These are phyloP conservation scores for Apis florea DNA, from an alignment of 1,140 invertebrate species.

Conservation along the genomic window DNA sequence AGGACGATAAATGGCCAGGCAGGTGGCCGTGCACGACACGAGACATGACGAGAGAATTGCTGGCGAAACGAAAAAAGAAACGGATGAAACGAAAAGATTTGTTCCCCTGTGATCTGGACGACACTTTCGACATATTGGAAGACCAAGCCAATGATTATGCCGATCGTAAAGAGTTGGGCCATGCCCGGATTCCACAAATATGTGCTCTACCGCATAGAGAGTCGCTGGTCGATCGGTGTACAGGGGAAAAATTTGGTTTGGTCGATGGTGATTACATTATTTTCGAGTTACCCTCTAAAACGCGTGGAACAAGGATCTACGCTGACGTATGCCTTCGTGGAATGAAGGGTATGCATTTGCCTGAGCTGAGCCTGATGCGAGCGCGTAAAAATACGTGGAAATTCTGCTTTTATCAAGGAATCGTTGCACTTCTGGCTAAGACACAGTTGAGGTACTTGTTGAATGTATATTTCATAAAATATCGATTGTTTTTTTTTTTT, in stretches of 20 bases:
- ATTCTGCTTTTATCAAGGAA: slow-evolving; percentile 73
- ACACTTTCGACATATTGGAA: neutral
- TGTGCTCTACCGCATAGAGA: slow-evolving; percentile 12
- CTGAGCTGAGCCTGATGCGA: slow-evolving; percentile 61
- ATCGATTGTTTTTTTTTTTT: neutral
- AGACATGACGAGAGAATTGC: slow-evolving; percentile 46
- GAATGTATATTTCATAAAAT: no score
- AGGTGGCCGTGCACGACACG: slow-evolving; percentile 61
- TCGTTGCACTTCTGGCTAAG: slow-evolving; percentile 71
- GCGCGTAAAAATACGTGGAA: slow-evolving; percentile 71
- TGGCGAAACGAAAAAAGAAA: slow-evolving; percentile 10
- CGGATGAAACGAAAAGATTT: slow-evolving; percentile 48
- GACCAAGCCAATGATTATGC: slow-evolving; percentile 54
- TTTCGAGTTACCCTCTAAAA: slow-evolving; percentile 55
- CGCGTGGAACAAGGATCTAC: slow-evolving; percentile 47
- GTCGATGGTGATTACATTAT: slow-evolving; percentile 72
- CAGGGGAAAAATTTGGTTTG: slow-evolving; percentile 65
- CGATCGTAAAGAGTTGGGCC: slow-evolving; percentile 68
- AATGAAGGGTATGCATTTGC: slow-evolving; percentile 70
- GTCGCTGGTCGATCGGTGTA: slow-evolving; percentile 56
- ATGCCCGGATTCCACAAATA: slow-evolving; percentile 60
- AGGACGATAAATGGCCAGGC: slow-evolving; percentile 56
- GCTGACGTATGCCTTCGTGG: slow-evolving; percentile 70
- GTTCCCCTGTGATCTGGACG: slow-evolving; percentile 59
- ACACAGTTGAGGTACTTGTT: slow-evolving; percentile 72